phyloP scores from a whole-genome alignment of 1,140 invertebrate genomes.

The Lerema accius region DNA sequence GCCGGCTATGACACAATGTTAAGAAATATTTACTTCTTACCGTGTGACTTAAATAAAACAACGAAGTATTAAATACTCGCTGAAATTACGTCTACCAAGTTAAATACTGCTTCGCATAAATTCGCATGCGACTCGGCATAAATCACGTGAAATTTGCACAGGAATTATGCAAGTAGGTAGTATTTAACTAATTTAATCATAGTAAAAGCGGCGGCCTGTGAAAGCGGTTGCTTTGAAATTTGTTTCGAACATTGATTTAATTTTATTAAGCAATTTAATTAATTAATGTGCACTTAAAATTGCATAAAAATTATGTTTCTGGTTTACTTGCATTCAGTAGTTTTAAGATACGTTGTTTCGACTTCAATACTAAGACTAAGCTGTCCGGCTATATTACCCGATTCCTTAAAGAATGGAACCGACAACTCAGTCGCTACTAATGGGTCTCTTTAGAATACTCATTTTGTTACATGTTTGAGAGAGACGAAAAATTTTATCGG shows the following conservation, averaged over 20 bases:
- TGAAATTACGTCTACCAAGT: slow-evolving; percentile 21
- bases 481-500: too few species aligned
- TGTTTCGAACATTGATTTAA: slow-evolving; percentile 6
- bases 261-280: not conserved
- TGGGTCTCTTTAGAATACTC: too few species aligned
- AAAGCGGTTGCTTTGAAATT: slow-evolving; percentile 10
- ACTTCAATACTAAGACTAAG: too few species aligned
- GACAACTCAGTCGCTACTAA: too few species aligned
- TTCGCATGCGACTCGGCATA: slow-evolving; percentile 24
- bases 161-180: slow-evolving; percentile 27
- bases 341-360: too few species aligned
- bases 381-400: too few species aligned
- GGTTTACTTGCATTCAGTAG: too few species aligned
- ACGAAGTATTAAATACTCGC: slow-evolving; percentile 7
- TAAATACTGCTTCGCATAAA: slow-evolving; percentile 31
- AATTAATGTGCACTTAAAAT: not conserved
- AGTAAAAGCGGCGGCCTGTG: slow-evolving; percentile 18
- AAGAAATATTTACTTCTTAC: too few species aligned
- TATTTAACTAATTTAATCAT: slow-evolving; percentile 32
- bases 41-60: not conserved
- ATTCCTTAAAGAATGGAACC: too few species aligned
- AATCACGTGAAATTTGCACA: slow-evolving; percentile 24
- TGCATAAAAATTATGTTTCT: not conserved
- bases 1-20: not conserved
- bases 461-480: too few species aligned